phyloP scores from a whole-genome alignment of 2,888 invertebrate genomes.

The Ophioninae sp. region DNA sequence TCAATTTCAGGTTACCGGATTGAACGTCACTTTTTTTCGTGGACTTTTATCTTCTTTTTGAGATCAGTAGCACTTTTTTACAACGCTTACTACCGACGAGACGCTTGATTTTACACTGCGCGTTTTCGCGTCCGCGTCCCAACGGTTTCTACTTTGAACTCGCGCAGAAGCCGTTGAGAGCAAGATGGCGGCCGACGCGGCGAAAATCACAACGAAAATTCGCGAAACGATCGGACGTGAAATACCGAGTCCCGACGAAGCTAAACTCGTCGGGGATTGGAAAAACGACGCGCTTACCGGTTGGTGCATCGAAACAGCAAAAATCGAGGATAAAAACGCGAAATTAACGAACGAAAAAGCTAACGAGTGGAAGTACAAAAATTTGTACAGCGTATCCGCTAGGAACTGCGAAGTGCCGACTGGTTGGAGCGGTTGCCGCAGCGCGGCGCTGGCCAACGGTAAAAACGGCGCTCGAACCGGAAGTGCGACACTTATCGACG shows the following conservation, averaged over 20 bases:
- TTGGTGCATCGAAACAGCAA: constrained; percentile 38
- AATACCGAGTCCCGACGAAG: not conserved
- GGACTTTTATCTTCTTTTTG: not conserved
- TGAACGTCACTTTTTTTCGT: not conserved
- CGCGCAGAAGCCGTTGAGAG: not conserved
- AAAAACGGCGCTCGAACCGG: not conserved
- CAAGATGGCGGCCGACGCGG: constrained; percentile 17
- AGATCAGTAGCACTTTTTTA: not conserved
- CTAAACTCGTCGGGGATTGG: constrained; percentile 67
- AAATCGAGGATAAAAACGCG: constrained; percentile 41
- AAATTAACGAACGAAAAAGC: constrained; percentile 35
- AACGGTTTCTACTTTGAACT: not conserved
- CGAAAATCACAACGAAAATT: not conserved
- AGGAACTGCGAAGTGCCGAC: not conserved
- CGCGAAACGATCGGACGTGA: not conserved
- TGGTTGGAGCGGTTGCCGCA: constrained; percentile 23
- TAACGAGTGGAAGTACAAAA: constrained; percentile 69
- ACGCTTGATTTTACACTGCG: not conserved
- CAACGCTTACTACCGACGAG: not conserved
- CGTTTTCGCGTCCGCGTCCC: not conserved
- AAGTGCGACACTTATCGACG: not conserved
- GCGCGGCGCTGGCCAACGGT: constrained; percentile 24
- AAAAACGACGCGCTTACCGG: constrained; percentile 46
- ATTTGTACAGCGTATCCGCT: constrained; percentile 68
- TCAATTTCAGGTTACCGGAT: constrained; percentile 7